These are phyloP conservation scores for Neogale vison DNA, from an alignment of 2,113 vertebrate genomes.

Conservation along the genomic window DNA sequence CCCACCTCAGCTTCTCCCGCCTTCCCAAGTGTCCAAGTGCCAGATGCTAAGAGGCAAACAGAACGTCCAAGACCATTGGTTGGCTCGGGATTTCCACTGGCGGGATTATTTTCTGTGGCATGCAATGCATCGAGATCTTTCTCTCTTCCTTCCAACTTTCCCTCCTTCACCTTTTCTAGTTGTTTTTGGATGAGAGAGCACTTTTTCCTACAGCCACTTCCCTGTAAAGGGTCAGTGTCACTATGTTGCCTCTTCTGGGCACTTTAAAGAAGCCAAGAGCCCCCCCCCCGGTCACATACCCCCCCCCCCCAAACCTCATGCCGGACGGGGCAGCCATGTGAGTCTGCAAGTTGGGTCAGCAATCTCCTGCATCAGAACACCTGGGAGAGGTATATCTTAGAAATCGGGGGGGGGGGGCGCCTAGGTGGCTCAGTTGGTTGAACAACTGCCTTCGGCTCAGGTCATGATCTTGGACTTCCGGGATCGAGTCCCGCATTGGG, in stretches of 20 bases:
- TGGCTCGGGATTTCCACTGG: not conserved
- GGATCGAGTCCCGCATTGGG: too few relatives aligned
- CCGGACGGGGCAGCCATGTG: fast-evolving
- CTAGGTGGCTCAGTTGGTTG: too few relatives aligned
- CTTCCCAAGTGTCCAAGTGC: not conserved
- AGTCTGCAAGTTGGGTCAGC: not conserved
- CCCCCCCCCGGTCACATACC: not conserved
- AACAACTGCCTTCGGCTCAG: too few relatives aligned
- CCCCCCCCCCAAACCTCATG: too few relatives aligned
- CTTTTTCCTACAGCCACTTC: not conserved
- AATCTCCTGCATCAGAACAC: not conserved
- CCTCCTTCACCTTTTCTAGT: not conserved
- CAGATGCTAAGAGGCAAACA: not conserved
- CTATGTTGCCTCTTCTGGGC: not conserved
- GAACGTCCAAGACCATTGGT: not conserved
- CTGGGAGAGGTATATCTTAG: not conserved
- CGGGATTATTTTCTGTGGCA: not conserved
- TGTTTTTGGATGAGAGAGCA: not conserved
- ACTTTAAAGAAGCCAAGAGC: not conserved
- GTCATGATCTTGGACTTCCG: too few relatives aligned
- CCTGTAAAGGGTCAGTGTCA: not conserved
- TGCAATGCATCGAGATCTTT: not conserved
- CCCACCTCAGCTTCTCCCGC: not conserved
- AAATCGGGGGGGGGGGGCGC: not conserved
- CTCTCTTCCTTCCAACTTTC: not conserved